Base-by-base conservation (phyloP, 2,888 invertebrate genomes). In the Spodoptera exigua region DNA sequence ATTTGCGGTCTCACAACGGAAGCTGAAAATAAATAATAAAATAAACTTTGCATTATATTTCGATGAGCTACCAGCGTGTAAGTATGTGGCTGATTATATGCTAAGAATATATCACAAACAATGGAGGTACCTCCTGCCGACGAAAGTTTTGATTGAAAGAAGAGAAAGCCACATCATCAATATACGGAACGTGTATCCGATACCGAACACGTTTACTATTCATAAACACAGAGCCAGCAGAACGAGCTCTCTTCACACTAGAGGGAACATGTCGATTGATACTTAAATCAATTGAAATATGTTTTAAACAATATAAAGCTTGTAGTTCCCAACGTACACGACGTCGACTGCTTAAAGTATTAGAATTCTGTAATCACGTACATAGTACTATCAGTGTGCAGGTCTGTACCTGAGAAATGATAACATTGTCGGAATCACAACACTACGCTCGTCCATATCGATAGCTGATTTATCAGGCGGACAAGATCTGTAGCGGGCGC, bases 391-490 rank as follows among this genome's bases (percentile, higher is more conserved):
- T n/a, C 21, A 21, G 18, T 3, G 10, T 2, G 13, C 18, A 9
- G n/a, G 12, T n/a, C 27, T 13, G 5, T 16, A 64, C 71, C 65
- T 56, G 65, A 36, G 44, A 51, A 43, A 39, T 12, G 16, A 40
- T 63, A 55, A 27, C 41, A 51, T 49, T 12, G 27, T 39, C 45
- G 36, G 1, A 4, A 27, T 14, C 43, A 47, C 52, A 53, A 53
- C 44, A 34, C 41, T 11, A 14, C 36, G 46, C 37, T 41, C 46
- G 53, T 61, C 47, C 54, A 45, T 51, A 67, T 53, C 68, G 60
- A 77, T 60, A 39, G 59, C 74, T 78, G 84, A 86, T 86, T 86
- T 86, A 83, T 84, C 70, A 61, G 61, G 61, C 72, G 76, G 73
- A 73, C 73, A 76, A 68, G 75, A 76, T 76, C 73, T 70, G 71